phyloP scores from a whole-genome alignment of 2,113 vertebrate genomes.

The Pholis gunnellus region DNA sequence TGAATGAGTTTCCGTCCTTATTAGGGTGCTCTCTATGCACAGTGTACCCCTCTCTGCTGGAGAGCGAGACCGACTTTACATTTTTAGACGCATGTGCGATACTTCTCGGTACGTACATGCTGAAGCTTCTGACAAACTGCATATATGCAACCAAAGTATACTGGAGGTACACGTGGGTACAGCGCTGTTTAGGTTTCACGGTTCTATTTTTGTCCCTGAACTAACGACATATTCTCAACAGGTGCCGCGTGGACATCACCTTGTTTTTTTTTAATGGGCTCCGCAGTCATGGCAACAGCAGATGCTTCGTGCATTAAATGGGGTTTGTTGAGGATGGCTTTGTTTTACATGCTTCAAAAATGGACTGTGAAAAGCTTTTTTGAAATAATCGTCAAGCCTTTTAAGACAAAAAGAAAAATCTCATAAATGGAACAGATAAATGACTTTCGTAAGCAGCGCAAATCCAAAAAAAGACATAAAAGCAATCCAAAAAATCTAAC shows the following conservation, averaged over 20 bases:
- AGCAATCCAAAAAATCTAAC: constrained; percentile 3
- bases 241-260: constrained; percentile 19
- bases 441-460: background rate
- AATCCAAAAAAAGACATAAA: background rate
- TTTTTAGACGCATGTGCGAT: background rate
- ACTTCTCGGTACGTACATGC: too few species aligned
- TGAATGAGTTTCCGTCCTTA: constrained; percentile 30
- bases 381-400: constrained; percentile 12
- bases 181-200: background rate
- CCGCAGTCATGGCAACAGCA: constrained; percentile 73
- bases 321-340: constrained; percentile 3
- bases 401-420: constrained; percentile 1
- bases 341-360: constrained; percentile 4
- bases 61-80: background rate
- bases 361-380: constrained; percentile 12
- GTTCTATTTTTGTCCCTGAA: background rate
- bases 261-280: constrained; percentile 39
- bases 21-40: constrained; percentile 45
- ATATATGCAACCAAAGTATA: background rate
- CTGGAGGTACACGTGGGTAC: background rate
- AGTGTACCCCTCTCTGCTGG: constrained; percentile 12
- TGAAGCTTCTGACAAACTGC: background rate
- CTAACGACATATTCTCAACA: constrained; percentile 29
- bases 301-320: constrained; percentile 30
- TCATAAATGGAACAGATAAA: background rate